Percentiles rank a stretch among this genome's conserved stretches.
These are phyloP conservation scores for Mamestra brassicae DNA, from an alignment of 2,888 invertebrate species.

Conservation along the genomic window DNA sequence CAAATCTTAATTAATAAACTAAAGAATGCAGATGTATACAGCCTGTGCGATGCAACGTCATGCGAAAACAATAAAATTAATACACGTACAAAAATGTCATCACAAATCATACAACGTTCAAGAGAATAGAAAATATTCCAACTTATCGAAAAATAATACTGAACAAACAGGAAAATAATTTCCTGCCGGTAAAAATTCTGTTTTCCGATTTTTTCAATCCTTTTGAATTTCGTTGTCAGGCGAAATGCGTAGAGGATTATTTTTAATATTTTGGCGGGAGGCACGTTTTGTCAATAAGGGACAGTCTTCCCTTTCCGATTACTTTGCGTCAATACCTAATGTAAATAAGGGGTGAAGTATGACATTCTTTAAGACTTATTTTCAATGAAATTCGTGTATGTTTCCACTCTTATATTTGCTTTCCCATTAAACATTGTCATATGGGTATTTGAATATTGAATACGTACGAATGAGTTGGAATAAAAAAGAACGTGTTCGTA, in stretches of 20 bases:
- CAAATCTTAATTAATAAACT: not conserved
- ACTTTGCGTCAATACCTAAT: conserved; percentile 83
- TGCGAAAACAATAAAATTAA: not conserved
- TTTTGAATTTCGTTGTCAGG: conserved; percentile 72
- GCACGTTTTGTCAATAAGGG: conserved; percentile 88
- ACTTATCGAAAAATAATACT: conserved; percentile 58
- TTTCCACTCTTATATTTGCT: conserved; percentile 66
- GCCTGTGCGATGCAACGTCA: not conserved
- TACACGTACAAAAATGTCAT: not conserved
- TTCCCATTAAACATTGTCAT: conserved; percentile 67
- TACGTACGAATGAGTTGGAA: conserved; percentile 13
- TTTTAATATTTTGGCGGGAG: conserved; percentile 81
- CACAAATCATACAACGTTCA: conserved; percentile 18
- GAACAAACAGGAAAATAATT: conserved; percentile 63
- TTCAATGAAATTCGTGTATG: conserved; percentile 64
- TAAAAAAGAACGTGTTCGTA: not conserved
- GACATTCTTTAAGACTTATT: conserved; percentile 70
- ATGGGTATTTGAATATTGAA: conserved; percentile 51
- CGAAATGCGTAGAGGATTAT: conserved; percentile 75
- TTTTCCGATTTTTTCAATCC: conserved; percentile 64
- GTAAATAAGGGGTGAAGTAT: conserved; percentile 80
- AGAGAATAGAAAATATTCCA: conserved; percentile 27
- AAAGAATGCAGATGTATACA: not conserved
- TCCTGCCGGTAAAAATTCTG: conserved; percentile 32
- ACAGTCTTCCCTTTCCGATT: conserved; percentile 79